A percentile compares a stretch with the other conserved stretches of the same genome.
Conservation (phyloP, 2,113 vertebrate genomes). For the Eupsittula cactorum region DNA sequence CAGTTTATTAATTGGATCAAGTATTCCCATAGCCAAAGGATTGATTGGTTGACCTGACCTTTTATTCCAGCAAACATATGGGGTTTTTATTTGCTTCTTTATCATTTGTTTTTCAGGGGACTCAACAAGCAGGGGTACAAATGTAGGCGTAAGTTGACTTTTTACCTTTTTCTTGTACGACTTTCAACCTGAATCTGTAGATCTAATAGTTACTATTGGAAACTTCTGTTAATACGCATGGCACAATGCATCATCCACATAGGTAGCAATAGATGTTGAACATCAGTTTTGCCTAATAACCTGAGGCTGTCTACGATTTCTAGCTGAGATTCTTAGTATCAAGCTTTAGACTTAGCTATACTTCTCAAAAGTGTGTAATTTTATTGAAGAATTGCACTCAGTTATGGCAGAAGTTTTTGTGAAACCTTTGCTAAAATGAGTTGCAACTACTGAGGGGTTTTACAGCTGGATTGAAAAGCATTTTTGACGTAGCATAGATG, state of each 20-base stretch:
- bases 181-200: not conserved
- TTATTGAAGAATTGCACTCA: not conserved
- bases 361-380: not conserved
- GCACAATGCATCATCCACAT: not conserved
- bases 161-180: not conserved
- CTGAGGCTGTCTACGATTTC: not conserved
- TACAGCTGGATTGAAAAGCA: not conserved
- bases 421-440: not conserved
- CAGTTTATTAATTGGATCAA: not conserved
- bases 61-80: not conserved
- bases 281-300: not conserved
- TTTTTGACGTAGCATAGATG: not conserved
- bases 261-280: not conserved
- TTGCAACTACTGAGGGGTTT: not conserved
- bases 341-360: not conserved
- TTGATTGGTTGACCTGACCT: not conserved
- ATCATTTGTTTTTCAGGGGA: slow-evolving; percentile 81
- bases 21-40: not conserved
- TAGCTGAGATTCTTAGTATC: not conserved
- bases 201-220: not conserved
- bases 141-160: slow-evolving; percentile 91
- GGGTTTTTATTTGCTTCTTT: not conserved
- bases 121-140: slow-evolving; percentile 99
- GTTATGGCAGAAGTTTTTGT: not conserved
- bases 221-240: not conserved